Base-by-base conservation (phyloP, 2,797 vertebrate species). In the Melanotaenia nigrans region DNA sequence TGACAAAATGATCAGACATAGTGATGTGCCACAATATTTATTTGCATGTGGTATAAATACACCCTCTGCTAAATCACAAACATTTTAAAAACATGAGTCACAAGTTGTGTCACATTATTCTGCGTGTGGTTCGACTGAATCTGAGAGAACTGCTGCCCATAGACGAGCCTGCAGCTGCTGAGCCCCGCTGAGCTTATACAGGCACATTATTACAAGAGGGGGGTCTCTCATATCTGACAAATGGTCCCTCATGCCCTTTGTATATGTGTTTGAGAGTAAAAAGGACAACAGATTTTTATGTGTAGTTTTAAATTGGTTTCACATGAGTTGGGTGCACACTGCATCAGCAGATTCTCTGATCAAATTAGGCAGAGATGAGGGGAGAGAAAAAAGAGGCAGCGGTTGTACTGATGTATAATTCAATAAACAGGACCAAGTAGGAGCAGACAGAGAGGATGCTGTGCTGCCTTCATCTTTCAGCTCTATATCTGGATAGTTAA, bases 261-360 rank as follows among this genome's bases (percentile, higher is more conserved):
- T 56, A 9, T 53, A 49, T 63, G 42, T 54, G 47, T 40, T 40
- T 12, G 32, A 64, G 62, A 71, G 68, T 45, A 53, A 88, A 71
- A 82, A 71, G 81, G 71, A 84, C 71, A 87, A 76, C 83, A 84
- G 69, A 87, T 89, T 88, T 88, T 89, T 91, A 93, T 92, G 90
- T 87, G 88, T 90, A 90, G 84, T 90, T 84, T 82, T 82, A 96
- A 97, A 97, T 96, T 95, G 92, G 88, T 95, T 95, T 97, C 96
- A 96, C 95, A 96, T 97, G 96, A 96, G 95, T 80, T 81, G 90
- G 94, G 86, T 90, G 91, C 92, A 93, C 92, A 91, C 89, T 92
- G 90, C 91, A 93, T 95, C 94, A 95, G 94, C 95, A 94, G 94
- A 95, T 95, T 92, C 92, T 91, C 92, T 97, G 94, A 97, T 97